Conservation (phyloP, 1,140 invertebrate species). For the Drosophila sproati region DNA sequence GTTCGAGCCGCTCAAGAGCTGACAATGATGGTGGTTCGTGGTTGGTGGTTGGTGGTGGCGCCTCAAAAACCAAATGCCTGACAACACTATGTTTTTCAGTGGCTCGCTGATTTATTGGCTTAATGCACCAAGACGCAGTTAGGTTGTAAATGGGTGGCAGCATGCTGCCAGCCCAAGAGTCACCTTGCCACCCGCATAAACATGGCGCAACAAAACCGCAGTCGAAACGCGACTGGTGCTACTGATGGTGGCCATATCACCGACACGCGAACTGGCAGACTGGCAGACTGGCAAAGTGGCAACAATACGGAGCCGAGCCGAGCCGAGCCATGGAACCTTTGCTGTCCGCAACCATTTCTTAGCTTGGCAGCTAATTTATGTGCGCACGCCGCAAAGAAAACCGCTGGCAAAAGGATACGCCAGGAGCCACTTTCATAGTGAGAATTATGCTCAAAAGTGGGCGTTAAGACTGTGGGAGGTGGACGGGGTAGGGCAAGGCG, state of each 20-base stretch:
- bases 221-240: conserved; percentile 37
- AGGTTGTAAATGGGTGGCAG: conserved; percentile 3
- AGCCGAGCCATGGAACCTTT: conserved; percentile 53
- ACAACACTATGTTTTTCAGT: conserved; percentile 70
- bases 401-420: conserved; percentile 73
- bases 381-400: conserved; percentile 78
- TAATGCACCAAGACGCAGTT: conserved; percentile 67
- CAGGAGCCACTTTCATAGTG: conserved; percentile 58
- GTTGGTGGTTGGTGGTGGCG: conserved; percentile 11
- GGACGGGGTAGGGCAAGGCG: conserved; percentile 36
- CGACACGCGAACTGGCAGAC: conserved; percentile 33
- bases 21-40: conserved; percentile 15
- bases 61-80: conserved; percentile 59
- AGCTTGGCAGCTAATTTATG: conserved; percentile 82
- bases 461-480: no score
- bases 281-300: neutral
- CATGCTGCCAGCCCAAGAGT: neutral
- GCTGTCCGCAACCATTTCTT: conserved; percentile 77
- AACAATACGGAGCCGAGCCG: conserved; percentile 43
- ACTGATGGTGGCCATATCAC: conserved; percentile 44
- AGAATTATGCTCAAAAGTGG: conserved; percentile 61
- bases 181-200: conserved; percentile 69
- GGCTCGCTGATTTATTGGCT: conserved; percentile 78
- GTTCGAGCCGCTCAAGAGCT: conserved; percentile 10
- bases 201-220: conserved; percentile 78